A percentile compares a stretch with the other conserved stretches of the same genome.
These are phyloP conservation scores for Temnothorax longispinosus DNA, from an alignment of 1,140 invertebrate genomes.

Conservation along the genomic window DNA sequence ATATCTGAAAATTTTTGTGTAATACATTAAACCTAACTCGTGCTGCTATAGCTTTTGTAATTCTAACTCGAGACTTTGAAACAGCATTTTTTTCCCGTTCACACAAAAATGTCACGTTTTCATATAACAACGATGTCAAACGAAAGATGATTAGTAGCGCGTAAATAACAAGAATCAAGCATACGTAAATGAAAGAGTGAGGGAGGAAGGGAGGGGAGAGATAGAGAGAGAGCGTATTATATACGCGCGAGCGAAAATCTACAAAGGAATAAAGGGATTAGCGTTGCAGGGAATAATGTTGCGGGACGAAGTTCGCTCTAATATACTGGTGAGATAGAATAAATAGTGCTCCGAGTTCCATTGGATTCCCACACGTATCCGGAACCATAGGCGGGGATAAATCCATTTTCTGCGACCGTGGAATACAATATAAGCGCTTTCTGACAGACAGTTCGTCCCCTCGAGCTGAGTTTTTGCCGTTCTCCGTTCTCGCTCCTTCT, in stretches of 20 bases:
- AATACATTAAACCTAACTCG: not conserved
- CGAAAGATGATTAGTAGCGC: conserved; percentile 21
- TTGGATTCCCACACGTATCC: conserved; percentile 52
- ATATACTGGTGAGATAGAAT: conserved; percentile 77
- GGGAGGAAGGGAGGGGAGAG: not conserved
- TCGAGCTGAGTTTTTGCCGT: conserved; percentile 66
- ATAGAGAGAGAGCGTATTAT: not conserved
- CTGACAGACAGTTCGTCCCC: conserved; percentile 68
- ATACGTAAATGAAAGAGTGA: not conserved
- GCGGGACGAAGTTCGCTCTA: not conserved
- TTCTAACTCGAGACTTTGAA: not conserved
- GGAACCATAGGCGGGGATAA: conserved; percentile 76
- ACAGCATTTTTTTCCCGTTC: not conserved
- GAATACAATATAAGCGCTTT: conserved; percentile 80
- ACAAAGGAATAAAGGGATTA: conserved; percentile 8
- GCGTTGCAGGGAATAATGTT: not conserved
- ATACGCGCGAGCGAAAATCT: not conserved
- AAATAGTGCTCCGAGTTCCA: conserved; percentile 75
- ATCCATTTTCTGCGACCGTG: conserved; percentile 80
- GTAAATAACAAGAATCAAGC: not conserved
- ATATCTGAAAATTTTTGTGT: not conserved
- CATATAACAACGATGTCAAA: conserved; percentile 8
- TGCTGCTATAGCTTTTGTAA: not conserved
- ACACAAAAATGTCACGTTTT: conserved; percentile 4
- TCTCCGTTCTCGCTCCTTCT: conserved; percentile 51